A percentile compares a stretch with the other conserved stretches of the same genome.
Evolutionary conservation across 1,140 invertebrate genomes (phyloP).

Genomic region (Lasioglossum albipes): DNA sequence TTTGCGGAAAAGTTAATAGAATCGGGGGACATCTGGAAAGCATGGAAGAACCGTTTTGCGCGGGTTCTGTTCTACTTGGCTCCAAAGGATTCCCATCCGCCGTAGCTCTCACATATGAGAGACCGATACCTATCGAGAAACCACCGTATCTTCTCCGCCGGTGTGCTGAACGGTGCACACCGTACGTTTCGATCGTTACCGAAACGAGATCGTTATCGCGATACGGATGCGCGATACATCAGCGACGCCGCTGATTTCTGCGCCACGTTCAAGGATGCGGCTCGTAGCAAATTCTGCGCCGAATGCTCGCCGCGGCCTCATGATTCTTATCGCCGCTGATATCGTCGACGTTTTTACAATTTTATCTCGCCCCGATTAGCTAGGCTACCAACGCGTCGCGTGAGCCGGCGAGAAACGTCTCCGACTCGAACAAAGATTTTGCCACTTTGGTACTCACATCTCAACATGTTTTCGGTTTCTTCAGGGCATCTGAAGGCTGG

Average conservation of each 20-base stretch:
- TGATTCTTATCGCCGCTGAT: constrained; percentile 23
- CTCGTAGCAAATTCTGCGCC: constrained; percentile 42
- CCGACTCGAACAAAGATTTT: no score
- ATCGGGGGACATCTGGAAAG: neutral
- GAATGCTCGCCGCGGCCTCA: constrained; percentile 20
- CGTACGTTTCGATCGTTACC: constrained; percentile 61
- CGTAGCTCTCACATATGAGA: constrained; percentile 43
- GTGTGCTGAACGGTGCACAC: constrained; percentile 5
- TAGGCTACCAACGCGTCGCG: no score
- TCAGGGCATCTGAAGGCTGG: no score
- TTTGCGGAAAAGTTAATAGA: constrained; percentile 25
- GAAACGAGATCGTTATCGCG: constrained; percentile 73
- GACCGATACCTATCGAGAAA: constrained; percentile 51
- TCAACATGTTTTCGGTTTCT: no score
- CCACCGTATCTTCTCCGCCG: constrained; percentile 29
- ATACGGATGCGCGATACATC: constrained; percentile 75
- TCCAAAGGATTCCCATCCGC: constrained; percentile 32
- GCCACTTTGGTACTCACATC: no score
- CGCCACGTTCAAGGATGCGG: constrained; percentile 59
- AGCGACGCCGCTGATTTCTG: constrained; percentile 53
- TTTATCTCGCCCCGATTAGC: constrained; percentile 30
- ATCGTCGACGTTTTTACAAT: constrained; percentile 13
- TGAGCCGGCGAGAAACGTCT: no score
- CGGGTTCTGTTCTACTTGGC: constrained; percentile 46
- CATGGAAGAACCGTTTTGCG: constrained; percentile 39